Evolutionary conservation across 2,113 vertebrate species (phyloP).

Genomic region (Chionodraco myersi): DNA sequence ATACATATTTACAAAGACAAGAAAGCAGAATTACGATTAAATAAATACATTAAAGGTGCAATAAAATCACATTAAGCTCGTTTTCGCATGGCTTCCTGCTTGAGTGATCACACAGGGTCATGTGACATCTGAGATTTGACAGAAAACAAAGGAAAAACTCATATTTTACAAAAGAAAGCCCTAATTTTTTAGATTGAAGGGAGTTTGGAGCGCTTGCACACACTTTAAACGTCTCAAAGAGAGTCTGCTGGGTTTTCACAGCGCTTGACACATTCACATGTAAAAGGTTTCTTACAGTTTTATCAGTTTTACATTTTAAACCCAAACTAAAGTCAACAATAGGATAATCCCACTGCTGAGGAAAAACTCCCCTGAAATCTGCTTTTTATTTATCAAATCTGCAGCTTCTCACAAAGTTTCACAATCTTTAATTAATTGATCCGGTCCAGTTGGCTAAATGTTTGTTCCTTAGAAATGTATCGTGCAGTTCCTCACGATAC

Average conservation of each 20-base stretch:
- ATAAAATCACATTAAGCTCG: neutral
- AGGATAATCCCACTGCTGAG: neutral
- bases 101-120: neutral
- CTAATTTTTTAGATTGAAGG: too few species aligned
- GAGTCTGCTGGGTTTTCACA: neutral
- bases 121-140: neutral
- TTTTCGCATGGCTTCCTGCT: too few species aligned
- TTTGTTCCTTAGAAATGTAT: neutral
- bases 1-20: neutral
- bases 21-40: neutral
- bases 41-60: neutral
- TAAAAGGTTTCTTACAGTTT: neutral
- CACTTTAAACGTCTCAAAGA: neutral
- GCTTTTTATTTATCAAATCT: neutral
- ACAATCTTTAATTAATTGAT: neutral
- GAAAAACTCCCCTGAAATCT: neutral
- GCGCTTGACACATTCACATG: neutral
- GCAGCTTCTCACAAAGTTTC: conserved; percentile 4
- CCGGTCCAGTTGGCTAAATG: neutral
- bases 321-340: neutral
- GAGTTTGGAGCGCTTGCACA: neutral
- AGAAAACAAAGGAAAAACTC: neutral
- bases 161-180: neutral
- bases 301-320: neutral
- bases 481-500: neutral